Percentiles rank a stretch among this genome's conserved stretches.
Evolutionary conservation across 2,888 invertebrate species (phyloP).

Genomic region (Trissonchulus sp.): DNA sequence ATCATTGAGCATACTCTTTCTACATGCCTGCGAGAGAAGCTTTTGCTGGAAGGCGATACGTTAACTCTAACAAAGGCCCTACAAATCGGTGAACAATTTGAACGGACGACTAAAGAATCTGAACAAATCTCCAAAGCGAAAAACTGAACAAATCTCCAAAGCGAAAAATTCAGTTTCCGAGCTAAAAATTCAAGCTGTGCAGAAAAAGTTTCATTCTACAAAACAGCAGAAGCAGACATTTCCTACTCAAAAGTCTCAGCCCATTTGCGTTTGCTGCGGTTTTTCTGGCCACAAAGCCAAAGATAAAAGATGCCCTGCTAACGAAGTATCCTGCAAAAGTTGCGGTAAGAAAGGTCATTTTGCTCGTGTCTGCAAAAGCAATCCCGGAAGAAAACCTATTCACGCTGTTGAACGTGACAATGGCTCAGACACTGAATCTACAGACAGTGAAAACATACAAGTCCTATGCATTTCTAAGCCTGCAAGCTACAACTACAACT

Average conservation of each 20-base stretch:
- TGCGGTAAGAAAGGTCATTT: not conserved
- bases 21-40: not conserved
- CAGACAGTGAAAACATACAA: not conserved
- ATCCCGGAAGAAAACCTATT: not conserved
- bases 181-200: no score
- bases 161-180: not conserved
- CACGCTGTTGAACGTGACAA: not conserved
- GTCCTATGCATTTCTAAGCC: not conserved
- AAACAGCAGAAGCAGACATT: no score
- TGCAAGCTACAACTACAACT: not conserved
- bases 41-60: slow-evolving; percentile 1
- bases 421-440: not conserved
- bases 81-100: not conserved
- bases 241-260: no score
- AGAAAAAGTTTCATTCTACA: no score
- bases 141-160: no score
- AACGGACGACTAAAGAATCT: not conserved
- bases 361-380: not conserved
- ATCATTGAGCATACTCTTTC: not conserved
- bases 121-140: not conserved
- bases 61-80: not conserved
- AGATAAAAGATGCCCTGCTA: not conserved
- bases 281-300: slow-evolving; percentile 1
- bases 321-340: not conserved
- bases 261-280: not conserved